Percentiles rank a stretch among this genome's conserved stretches.
Evolutionary conservation across 1,140 invertebrate species (phyloP).

Genomic region (Drosophila rufa): DNA sequence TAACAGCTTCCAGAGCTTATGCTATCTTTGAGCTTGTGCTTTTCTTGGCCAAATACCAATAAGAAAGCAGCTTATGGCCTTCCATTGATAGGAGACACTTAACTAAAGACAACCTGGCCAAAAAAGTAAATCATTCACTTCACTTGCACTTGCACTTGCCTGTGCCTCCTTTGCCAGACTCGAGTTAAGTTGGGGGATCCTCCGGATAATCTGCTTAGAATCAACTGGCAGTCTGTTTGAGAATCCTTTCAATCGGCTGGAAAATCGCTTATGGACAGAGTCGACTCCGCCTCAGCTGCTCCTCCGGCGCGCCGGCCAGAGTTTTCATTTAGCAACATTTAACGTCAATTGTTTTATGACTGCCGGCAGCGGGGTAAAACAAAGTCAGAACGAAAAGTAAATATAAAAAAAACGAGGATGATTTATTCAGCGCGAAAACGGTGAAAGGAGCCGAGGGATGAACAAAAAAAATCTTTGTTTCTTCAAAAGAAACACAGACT

Average conservation of each 20-base stretch:
- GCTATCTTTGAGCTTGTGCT: conserved; percentile 4
- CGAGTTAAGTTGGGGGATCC: background rate
- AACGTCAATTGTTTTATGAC: conserved; percentile 81
- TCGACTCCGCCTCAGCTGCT: background rate
- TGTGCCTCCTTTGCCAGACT: no score
- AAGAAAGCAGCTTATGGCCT: conserved; percentile 22
- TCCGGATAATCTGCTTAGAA: conserved; percentile 41
- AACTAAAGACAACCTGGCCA: conserved; percentile 16
- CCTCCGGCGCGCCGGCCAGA: conserved; percentile 1
- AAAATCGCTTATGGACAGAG: conserved; percentile 43
- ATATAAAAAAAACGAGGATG: conserved; percentile 27
- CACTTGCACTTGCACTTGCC: conserved; percentile 25
- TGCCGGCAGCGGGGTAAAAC: conserved; percentile 43
- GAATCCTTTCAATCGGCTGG: conserved; percentile 49
- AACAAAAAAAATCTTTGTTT: conserved; percentile 29
- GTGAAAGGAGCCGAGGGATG: conserved; percentile 22
- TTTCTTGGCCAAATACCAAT: conserved; percentile 4
- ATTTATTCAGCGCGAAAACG: conserved; percentile 65
- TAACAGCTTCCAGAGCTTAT: background rate
- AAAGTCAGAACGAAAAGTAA: conserved; percentile 43
- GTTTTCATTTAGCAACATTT: conserved; percentile 73
- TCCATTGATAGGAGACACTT: conserved; percentile 8
- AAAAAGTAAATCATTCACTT: conserved; percentile 37
- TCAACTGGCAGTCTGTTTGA: conserved; percentile 47
- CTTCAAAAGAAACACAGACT: conserved; percentile 43